These are phyloP conservation scores for Laodelphax striatellus DNA, from an alignment of 1,140 invertebrate genomes.

Conservation along the genomic window DNA sequence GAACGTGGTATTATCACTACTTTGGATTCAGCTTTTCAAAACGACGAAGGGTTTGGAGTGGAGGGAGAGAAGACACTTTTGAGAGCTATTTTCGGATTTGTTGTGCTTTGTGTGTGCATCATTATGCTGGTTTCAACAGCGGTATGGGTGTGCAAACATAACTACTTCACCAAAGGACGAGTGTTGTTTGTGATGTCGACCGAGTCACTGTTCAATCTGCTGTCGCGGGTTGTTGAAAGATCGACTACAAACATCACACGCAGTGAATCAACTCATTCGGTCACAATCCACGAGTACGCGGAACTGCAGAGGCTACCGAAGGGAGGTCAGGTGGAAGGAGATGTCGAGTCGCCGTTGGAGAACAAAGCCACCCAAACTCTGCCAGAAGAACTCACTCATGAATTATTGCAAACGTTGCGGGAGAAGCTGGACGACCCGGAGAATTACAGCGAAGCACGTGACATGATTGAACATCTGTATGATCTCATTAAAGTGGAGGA, in stretches of 20 bases:
- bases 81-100: conserved; percentile 36
- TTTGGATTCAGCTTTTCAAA: no score
- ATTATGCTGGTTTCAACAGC: conserved; percentile 37
- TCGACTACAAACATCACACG: conserved; percentile 30
- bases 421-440: conserved; percentile 58
- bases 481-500: conserved; percentile 65
- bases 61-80: conserved; percentile 35
- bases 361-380: conserved; percentile 59
- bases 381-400: conserved; percentile 60
- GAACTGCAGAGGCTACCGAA: conserved; percentile 36
- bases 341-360: conserved; percentile 30
- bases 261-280: conserved; percentile 41
- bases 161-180: conserved; percentile 35
- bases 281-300: conserved; percentile 50
- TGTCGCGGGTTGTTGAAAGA: conserved; percentile 30
- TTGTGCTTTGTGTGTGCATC: conserved; percentile 35
- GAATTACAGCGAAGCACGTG: conserved; percentile 56
- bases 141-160: conserved; percentile 40
- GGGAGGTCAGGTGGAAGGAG: conserved; percentile 22
- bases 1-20: no score
- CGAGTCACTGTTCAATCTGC: conserved; percentile 27
- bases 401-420: conserved; percentile 52
- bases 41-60: conserved; percentile 16
- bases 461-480: conserved; percentile 67
- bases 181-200: conserved; percentile 24